Percentiles rank a stretch among this genome's conserved stretches.
These are phyloP conservation scores for Oscheius myriophilus DNA, from an alignment of 2,888 invertebrate species.

Conservation along the genomic window DNA sequence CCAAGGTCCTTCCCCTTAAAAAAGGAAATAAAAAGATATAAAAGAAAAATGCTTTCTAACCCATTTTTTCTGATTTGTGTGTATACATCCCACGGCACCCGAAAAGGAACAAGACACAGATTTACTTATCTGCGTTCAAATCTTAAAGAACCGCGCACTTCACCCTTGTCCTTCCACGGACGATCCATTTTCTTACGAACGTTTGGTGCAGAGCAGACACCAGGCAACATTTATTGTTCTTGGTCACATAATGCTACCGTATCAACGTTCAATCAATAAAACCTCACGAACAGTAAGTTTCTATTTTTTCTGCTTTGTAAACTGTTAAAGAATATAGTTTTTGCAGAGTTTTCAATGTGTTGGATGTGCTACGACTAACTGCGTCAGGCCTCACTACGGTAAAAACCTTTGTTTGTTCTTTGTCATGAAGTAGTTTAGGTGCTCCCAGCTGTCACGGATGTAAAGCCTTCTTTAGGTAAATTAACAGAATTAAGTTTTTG, in stretches of 20 bases:
- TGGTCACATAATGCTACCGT: not conserved
- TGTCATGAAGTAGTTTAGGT: not conserved
- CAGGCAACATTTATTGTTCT: not conserved
- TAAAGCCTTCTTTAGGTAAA: conserved; percentile 17
- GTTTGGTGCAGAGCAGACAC: too few relatives aligned
- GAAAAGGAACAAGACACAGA: too few relatives aligned
- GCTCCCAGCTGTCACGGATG: conserved; percentile 23
- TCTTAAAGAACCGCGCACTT: too few relatives aligned
- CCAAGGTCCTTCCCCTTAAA: not conserved
- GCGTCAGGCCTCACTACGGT: conserved; percentile 11
- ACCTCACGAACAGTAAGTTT: not conserved
- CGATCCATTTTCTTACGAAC: too few relatives aligned
- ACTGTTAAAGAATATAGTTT: not conserved
- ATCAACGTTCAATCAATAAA: not conserved
- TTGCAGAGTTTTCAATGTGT: conserved; percentile 3
- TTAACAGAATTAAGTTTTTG: not conserved
- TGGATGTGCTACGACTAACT: conserved; percentile 13
- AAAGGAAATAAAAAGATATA: not conserved
- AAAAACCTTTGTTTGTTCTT: not conserved
- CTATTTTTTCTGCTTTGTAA: not conserved
- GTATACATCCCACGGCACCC: too few relatives aligned
- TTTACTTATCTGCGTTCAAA: too few relatives aligned
- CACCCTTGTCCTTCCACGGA: too few relatives aligned
- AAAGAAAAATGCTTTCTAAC: too few relatives aligned
- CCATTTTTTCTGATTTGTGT: too few relatives aligned